A percentile compares a stretch with the other conserved stretches of the same genome.
Evolutionary conservation across 2,113 vertebrate species (phyloP).

Genomic region (Ceratotherium simum): DNA sequence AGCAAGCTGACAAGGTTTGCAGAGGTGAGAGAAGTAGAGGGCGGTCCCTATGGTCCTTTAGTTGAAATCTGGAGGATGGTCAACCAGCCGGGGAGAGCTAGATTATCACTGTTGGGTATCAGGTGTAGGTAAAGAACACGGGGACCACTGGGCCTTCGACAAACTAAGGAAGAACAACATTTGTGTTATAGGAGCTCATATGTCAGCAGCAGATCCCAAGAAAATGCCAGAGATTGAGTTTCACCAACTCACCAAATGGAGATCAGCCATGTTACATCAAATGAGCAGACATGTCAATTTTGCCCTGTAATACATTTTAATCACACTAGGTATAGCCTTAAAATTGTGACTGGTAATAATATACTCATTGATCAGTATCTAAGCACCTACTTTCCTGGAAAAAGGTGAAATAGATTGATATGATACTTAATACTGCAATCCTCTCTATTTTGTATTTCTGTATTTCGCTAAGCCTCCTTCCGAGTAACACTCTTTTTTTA

Average conservation of each 20-base stretch:
- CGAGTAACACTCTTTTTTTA: conserved; percentile 15
- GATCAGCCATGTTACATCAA: not conserved
- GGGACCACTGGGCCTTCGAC: accelerated
- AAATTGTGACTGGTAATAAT: not conserved
- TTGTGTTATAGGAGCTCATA: not conserved
- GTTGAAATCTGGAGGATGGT: not conserved
- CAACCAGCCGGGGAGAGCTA: accelerated
- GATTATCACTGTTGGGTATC: not conserved
- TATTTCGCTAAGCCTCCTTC: not conserved
- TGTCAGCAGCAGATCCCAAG: not conserved
- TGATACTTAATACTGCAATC: not conserved
- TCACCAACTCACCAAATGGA: not conserved
- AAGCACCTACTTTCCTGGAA: not conserved
- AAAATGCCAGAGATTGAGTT: not conserved
- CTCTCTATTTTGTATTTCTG: not conserved
- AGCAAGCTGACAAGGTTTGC: not conserved
- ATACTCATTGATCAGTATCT: not conserved
- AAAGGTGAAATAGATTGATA: not conserved
- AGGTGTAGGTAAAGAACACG: not conserved
- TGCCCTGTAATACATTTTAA: not conserved
- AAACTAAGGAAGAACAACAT: not conserved
- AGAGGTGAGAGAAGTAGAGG: not conserved
- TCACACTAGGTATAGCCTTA: not conserved
- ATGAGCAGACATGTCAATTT: not conserved
- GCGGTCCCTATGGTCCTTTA: not conserved